A percentile compares a stretch with the other conserved stretches of the same genome.
These are phyloP conservation scores for Poecilia wingei DNA, from an alignment of 2,797 vertebrate genomes.

Conservation along the genomic window DNA sequence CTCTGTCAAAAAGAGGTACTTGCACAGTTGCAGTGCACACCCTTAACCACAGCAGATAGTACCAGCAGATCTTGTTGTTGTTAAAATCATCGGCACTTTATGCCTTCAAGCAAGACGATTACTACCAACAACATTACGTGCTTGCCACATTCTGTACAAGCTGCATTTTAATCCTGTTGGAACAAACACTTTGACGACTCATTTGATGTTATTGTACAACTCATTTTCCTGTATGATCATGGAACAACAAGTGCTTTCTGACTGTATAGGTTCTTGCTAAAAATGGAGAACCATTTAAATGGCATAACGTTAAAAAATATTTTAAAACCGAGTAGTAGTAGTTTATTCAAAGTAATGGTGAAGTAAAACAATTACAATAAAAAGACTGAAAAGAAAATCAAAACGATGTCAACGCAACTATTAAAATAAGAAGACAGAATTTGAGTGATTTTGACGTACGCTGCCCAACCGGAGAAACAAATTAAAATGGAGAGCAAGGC, in stretches of 20 bases:
- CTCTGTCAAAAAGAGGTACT: not conserved
- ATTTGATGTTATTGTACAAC: conserved; percentile 5
- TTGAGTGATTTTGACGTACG: not conserved
- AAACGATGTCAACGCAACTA: not conserved
- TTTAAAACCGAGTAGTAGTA: no score
- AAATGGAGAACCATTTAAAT: not conserved
- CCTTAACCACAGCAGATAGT: not conserved
- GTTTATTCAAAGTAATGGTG: not conserved
- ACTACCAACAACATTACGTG: conserved; percentile 7
- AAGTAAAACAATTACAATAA: not conserved
- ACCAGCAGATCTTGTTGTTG: not conserved
- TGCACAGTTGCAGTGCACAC: not conserved
- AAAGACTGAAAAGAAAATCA: not conserved
- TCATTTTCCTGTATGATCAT: not conserved
- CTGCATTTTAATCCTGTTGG: conserved; percentile 4
- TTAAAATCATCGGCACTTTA: not conserved
- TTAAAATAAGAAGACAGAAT: not conserved
- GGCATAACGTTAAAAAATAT: not conserved
- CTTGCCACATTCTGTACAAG: conserved; percentile 15
- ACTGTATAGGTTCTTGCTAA: not conserved
- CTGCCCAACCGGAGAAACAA: not conserved
- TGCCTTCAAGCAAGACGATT: conserved; percentile 4
- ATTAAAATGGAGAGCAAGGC: not conserved
- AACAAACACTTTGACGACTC: conserved; percentile 29
- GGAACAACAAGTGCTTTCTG: not conserved